Base-by-base conservation (phyloP, 2,888 invertebrate species). In the Hirtodrosophila alboralis region DNA sequence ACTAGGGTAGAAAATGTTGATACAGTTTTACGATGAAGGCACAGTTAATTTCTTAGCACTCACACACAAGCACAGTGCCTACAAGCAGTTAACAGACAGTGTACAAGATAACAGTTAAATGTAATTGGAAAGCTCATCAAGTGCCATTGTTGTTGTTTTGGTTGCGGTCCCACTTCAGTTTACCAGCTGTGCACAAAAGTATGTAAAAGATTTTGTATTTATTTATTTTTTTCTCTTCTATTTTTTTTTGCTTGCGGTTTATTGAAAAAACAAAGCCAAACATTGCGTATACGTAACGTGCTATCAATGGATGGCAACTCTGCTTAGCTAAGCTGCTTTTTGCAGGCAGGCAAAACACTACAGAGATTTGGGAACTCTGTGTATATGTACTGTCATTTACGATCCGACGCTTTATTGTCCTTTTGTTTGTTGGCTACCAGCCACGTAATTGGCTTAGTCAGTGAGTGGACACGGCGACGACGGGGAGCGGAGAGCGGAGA, bases 71-170 rank as follows among this genome's bases (percentile, higher is more conserved):
- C 45, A 38, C 53, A 44, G 47, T 56, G 56, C 33, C 44, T 41
- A 61, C 61, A 51, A 57, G 57, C 69, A 62, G 75, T 69, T 68
- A 73, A 68, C 65, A 58, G 48, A 41, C 43, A 23, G 60, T 33
- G 38, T 30, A 56, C 14, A 18, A 56, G 76, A 64, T 60, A 69
- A 72, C 68, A 54, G 77, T 69, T 77, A 75, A 78, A 78, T 76
- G 76, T 76, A 76, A 76, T 76, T 76, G 76, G 75, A 66, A 76
- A 76, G 74, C 75, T 75, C 78, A 77, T 76, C 71, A 71, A 75
- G 71, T 72, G 59, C 31, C 52, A 27, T 56, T 53, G 59, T 28
- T 53, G 44, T 30, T 56, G 36, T 45, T 30, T 43, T 49, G 56
- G 45, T 49, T 52, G 27, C 9, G 6, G 23, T 36, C 44, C 52